Evolutionary conservation across 1,140 invertebrate species (phyloP), one percentile per base, ranked within the genome.

Genomic region (Lepidotrigona ventralis): DNA sequence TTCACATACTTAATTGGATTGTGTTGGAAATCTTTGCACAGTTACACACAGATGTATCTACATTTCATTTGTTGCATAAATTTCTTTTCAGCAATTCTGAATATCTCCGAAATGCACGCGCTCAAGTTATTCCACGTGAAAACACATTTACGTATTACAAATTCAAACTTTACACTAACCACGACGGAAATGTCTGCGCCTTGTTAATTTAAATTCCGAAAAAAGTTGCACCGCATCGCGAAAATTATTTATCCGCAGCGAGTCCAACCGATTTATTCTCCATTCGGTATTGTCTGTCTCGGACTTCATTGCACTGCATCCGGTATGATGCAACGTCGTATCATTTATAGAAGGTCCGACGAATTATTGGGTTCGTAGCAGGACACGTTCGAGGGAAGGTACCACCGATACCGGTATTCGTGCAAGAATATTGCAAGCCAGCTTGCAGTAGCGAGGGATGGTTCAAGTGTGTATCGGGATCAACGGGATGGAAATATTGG

Each of bases 401-500:
- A 53, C 39, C 15, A 70, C n/a, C 14, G 33, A 60, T 46, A 70
- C n/a, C 14, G 33, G 72, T 46, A 46, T 23, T 53, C 58, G 79
- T 58, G 39, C 58, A 60, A 73, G 70, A 64, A 75, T 81, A 81
- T 81, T 66, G 79, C 58, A 26, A 66, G 46, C 58, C 58, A n/a
- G 63, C 5, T 64, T 17, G 12, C 15, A 19, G 12, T 5, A 2
- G 12, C 39, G 39, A 46, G 39, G 39, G 23, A 39, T 33, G 64
- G 17, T 72, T 33, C 17, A 17, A 29, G 23, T 15, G 58, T 54
- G 26, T 64, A 73, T 54, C 70, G 46, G 5, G 39, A 81, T 64
- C 79, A 73, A 54, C 46, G 26, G 26, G 60, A 73, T 64, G 79
- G 58, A 74, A 66, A 81, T 81, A 81, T 81, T 66, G 71, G 51